These are phyloP conservation scores for Pollachius pollachius DNA, from an alignment of 2,113 vertebrate species.

Conservation along the genomic window DNA sequence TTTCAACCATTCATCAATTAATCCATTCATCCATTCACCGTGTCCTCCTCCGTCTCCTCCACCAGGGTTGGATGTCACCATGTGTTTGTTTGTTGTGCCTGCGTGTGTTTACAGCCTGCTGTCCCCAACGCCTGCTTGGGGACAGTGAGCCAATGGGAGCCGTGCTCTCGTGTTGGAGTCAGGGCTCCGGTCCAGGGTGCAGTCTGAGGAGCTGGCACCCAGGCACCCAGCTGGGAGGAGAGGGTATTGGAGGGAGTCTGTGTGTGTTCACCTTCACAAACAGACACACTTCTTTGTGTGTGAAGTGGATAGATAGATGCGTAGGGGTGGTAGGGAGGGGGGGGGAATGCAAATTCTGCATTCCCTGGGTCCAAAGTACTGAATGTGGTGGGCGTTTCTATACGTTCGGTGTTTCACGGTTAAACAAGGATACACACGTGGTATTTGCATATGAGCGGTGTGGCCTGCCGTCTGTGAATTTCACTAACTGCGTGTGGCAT, in stretches of 20 bases:
- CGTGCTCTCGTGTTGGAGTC: too few species aligned
- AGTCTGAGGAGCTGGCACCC: too few species aligned
- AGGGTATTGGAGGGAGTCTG: too few species aligned
- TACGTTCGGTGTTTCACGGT: constrained; percentile 28
- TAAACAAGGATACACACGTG: constrained; percentile 28
- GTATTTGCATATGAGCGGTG: constrained; percentile 31
- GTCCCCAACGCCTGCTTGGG: too few species aligned
- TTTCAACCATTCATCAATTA: constrained; percentile 27
- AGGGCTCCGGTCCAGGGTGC: too few species aligned
- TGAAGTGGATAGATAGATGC: constrained; percentile 47
- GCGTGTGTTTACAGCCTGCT: too few species aligned
- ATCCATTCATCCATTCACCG: constrained; percentile 13
- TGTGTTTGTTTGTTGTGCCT: too few species aligned
- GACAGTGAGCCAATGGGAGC: too few species aligned
- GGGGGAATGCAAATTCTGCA: constrained; percentile 7
- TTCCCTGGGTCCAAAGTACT: constrained; percentile 15
- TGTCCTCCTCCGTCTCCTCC: constrained; percentile 23
- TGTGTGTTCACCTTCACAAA: too few species aligned
- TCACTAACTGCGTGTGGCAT: constrained; percentile 33
- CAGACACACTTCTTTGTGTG: constrained; percentile 24
- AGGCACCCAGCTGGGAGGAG: too few species aligned
- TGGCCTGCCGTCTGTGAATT: constrained; percentile 13
- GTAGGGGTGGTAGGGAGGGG: constrained; percentile 31
- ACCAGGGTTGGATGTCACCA: constrained; percentile 40
- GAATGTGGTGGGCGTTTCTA: constrained; percentile 37